Conservation (phyloP, 2,888 invertebrate species). For the Pheosia gnoma region DNA sequence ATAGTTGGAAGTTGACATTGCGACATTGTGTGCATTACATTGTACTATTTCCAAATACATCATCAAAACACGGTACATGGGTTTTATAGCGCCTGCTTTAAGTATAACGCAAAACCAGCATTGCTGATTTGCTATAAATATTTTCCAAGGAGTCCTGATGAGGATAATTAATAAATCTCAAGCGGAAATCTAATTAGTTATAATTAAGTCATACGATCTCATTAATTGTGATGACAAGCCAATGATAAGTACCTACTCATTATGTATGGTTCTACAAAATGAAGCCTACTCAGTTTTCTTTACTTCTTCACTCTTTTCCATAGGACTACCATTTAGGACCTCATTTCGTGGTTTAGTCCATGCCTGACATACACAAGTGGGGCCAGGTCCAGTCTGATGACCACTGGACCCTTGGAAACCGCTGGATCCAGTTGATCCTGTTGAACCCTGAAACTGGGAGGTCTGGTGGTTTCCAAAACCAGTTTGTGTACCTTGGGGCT, state of each 20-base stretch:
- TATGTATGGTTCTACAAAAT: too few relatives aligned
- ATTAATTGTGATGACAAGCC: too few relatives aligned
- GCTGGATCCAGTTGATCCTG: constrained; percentile 34
- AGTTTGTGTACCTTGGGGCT: constrained; percentile 23
- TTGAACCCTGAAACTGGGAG: background rate
- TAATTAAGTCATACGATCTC: too few relatives aligned
- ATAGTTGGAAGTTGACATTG: too few relatives aligned
- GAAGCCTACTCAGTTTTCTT: constrained; percentile 10
- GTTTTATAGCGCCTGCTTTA: constrained; percentile 3
- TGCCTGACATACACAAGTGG: constrained; percentile 73
- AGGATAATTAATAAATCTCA: too few relatives aligned
- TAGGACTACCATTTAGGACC: constrained; percentile 14
- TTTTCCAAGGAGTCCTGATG: constrained; percentile 8
- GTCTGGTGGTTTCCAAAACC: constrained; percentile 29
- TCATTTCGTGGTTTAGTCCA: constrained; percentile 66
- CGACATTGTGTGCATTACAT: too few relatives aligned
- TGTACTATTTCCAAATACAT: too few relatives aligned
- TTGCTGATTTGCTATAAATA: constrained; percentile 17
- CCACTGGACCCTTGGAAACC: constrained; percentile 54
- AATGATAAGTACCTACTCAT: too few relatives aligned
- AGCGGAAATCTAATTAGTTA: too few relatives aligned
- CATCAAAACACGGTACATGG: background rate
- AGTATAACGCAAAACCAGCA: background rate
- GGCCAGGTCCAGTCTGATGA: constrained; percentile 55
- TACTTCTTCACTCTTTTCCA: constrained; percentile 45